Base-by-base conservation (phyloP, 1,140 invertebrate genomes). In the Drosophila aff. region DNA sequence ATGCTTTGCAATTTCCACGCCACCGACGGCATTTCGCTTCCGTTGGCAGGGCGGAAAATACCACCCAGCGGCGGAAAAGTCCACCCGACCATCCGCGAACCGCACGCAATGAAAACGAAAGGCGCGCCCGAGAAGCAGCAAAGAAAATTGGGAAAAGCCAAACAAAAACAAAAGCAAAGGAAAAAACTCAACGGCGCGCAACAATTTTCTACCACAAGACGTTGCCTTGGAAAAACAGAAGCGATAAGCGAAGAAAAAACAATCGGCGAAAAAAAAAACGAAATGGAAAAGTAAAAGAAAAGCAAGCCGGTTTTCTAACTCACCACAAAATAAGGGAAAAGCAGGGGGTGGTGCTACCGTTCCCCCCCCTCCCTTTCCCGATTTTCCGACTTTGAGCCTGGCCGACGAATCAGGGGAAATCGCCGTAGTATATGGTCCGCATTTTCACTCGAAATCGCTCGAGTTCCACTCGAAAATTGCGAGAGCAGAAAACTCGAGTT, bases 161-260 rank as follows among this genome's bases (percentile, higher is more conserved):
- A 44, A 61, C 36, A 40, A 40, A 57, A 40, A 7, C 36, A 57
- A n/a, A 18, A 26, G 21, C 18, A 9, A 58, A 66, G 53, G 62
- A 60, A 76, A 82, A 61, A 73, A 69, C 80, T 72, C 74, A 81
- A 68, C 84, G 67, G 61, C 80, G 84, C 84, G 84, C 84, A 87
- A 87, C 84, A 87, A 87, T 87, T 87, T 87, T 77, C 81, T 73
- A 81, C 81, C 84, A 87, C 81, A 87, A 87, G 84, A 75, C 81
- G 84, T 47, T 68, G 83, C 82, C 83, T 89, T 89, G 73, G 80
- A 89, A 83, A 78, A 80, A 67, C 60, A 41, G 63, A 21, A 57
- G 50, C 55, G 53, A 40, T 31, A 2, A 23, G 23, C 23, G 23
- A 23, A 18, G 53, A 53, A 28, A 4, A 41, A 50, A 26, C 13